phyloP scores from a whole-genome alignment of 1,140 invertebrate species.

The Drosophila dunni region DNA sequence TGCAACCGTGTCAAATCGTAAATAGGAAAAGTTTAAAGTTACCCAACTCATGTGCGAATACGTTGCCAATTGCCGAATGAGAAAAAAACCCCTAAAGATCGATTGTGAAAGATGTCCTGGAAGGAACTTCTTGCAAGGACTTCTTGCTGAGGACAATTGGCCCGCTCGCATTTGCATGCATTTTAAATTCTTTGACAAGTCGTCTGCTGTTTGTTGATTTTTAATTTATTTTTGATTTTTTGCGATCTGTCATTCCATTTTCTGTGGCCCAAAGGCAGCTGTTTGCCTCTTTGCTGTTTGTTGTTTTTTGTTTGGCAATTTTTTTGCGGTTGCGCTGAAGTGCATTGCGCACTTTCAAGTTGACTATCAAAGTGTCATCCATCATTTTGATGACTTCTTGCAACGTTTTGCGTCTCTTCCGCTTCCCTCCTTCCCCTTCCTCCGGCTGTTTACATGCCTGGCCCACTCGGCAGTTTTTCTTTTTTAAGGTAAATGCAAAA shows the following conservation, averaged over 20 bases:
- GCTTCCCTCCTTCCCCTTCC: background rate
- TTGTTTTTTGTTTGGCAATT: constrained; percentile 58
- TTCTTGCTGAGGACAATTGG: constrained; percentile 53
- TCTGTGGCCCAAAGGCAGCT: constrained; percentile 15
- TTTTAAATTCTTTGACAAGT: constrained; percentile 74
- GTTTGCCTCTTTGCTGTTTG: constrained; percentile 5
- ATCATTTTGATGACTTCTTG: constrained; percentile 74
- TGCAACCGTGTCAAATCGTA: constrained; percentile 76
- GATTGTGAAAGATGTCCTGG: constrained; percentile 51
- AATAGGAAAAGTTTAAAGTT: constrained; percentile 9
- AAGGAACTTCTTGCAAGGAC: constrained; percentile 7
- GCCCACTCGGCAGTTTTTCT: constrained; percentile 47
- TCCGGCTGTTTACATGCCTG: constrained; percentile 68
- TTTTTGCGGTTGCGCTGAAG: constrained; percentile 69
- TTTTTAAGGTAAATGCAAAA: constrained; percentile 14
- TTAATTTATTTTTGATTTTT: constrained; percentile 81
- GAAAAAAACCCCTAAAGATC: constrained; percentile 50
- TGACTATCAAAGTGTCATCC: constrained; percentile 78
- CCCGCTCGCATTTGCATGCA: constrained; percentile 71
- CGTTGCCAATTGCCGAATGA: constrained; percentile 7
- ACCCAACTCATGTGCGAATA: constrained; percentile 19
- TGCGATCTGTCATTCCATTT: constrained; percentile 31
- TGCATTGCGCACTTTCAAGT: constrained; percentile 50
- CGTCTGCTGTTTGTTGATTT: constrained; percentile 79
- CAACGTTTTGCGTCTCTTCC: constrained; percentile 36